These are phyloP conservation scores for Thaumatotibia leucotreta DNA, from an alignment of 1,140 invertebrate genomes.

Conservation along the genomic window DNA sequence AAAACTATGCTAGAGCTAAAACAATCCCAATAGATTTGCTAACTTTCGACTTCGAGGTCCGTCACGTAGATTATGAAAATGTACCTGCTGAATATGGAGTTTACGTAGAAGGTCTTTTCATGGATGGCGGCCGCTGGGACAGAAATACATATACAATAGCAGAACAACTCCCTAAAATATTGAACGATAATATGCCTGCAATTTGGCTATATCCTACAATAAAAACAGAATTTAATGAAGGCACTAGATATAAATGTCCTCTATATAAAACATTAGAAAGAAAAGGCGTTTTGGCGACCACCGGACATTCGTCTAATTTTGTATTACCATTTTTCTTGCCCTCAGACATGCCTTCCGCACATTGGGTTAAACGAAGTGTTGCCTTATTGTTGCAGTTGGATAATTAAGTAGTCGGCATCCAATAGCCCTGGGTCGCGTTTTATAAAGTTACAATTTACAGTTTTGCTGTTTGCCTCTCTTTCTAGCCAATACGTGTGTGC, in stretches of 20 bases:
- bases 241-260: slow-evolving; percentile 85
- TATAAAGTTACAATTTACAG: too few species aligned
- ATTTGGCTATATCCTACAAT: slow-evolving; percentile 83
- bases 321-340: slow-evolving; percentile 88
- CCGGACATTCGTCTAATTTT: slow-evolving; percentile 95
- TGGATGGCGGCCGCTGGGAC: slow-evolving; percentile 92
- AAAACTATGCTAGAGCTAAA: slow-evolving; percentile 93
- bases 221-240: slow-evolving; percentile 76
- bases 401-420: slow-evolving; percentile 77
- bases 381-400: slow-evolving; percentile 90
- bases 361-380: slow-evolving; percentile 93
- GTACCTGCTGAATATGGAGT: slow-evolving; percentile 84
- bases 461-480: too few species aligned
- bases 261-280: slow-evolving; percentile 93
- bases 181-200: slow-evolving; percentile 87
- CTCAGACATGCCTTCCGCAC: slow-evolving; percentile 81
- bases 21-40: slow-evolving; percentile 93
- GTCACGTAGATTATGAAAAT: slow-evolving; percentile 67
- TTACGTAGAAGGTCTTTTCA: slow-evolving; percentile 88
- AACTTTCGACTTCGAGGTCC: slow-evolving; percentile 87
- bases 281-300: slow-evolving; percentile 89
- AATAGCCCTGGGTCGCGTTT: too few species aligned
- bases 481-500: too few species aligned
- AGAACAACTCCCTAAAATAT: slow-evolving; percentile 89
- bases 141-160: slow-evolving; percentile 76